These are phyloP conservation scores for Leptocoma aspasia DNA, from an alignment of 2,113 vertebrate genomes.

Conservation along the genomic window DNA sequence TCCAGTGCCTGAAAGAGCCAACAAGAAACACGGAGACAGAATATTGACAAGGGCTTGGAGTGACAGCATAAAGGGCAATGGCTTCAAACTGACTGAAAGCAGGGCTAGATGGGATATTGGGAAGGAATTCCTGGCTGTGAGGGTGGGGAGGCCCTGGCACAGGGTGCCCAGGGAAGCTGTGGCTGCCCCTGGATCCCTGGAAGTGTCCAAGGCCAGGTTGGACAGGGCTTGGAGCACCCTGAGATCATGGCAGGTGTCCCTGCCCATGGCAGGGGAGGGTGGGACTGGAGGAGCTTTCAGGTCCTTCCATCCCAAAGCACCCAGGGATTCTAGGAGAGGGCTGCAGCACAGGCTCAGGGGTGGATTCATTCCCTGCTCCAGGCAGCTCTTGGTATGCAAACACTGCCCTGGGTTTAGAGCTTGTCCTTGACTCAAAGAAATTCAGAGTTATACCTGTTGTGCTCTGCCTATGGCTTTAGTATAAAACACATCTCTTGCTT, in stretches of 20 bases:
- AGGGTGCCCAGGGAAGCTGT: not conserved
- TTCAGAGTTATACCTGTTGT: conserved; percentile 1
- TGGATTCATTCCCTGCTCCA: not conserved
- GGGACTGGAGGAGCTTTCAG: not conserved
- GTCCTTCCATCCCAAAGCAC: not conserved
- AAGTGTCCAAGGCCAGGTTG: rapidly evolving
- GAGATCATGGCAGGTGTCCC: rapidly evolving
- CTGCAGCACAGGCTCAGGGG: not conserved
- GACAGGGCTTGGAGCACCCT: rapidly evolving
- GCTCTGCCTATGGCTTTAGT: not conserved
- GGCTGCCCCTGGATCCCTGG: not conserved
- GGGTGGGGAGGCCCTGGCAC: rapidly evolving
- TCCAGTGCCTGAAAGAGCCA: rapidly evolving
- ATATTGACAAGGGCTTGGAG: not conserved
- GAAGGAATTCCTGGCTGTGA: rapidly evolving
- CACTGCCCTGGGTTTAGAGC: not conserved
- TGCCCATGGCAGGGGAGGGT: not conserved
- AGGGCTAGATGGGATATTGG: not conserved
- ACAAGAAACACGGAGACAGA: rapidly evolving
- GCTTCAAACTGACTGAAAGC: not conserved
- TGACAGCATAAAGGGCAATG: not conserved
- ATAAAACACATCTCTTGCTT: not conserved
- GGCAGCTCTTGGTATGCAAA: not conserved
- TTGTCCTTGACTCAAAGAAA: not conserved
- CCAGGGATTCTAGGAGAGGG: not conserved